A percentile compares a stretch with the other conserved stretches of the same genome.
Conservation (phyloP, 2,113 vertebrate genomes). For the Petromus typicus region DNA sequence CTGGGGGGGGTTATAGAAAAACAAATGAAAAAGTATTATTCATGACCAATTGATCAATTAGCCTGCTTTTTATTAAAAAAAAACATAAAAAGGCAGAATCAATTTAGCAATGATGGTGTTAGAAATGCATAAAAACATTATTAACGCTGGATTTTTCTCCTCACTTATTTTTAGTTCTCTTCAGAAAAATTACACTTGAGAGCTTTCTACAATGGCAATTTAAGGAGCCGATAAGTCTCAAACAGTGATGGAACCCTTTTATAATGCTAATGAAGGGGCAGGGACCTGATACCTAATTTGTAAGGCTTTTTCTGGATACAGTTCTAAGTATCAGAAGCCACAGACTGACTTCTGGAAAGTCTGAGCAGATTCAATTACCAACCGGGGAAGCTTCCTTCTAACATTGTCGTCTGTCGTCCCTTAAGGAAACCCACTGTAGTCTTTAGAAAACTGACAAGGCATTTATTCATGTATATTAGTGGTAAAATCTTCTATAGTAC, state of each 20-base stretch:
- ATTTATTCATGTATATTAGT: constrained; percentile 15
- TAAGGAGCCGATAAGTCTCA: background rate
- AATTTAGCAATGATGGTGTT: constrained; percentile 42
- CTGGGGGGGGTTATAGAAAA: constrained; percentile 27
- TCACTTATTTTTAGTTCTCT: constrained; percentile 68
- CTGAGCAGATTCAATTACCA: background rate
- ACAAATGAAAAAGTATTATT: constrained; percentile 62
- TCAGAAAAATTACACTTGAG: constrained; percentile 70
- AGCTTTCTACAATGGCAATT: constrained; percentile 33
- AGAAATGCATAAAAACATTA: constrained; percentile 48
- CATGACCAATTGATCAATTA: constrained; percentile 72
- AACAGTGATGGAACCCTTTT: background rate
- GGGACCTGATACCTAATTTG: background rate
- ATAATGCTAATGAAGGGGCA: constrained; percentile 23
- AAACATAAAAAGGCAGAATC: constrained; percentile 54
- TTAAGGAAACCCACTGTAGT: background rate
- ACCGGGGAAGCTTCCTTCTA: background rate
- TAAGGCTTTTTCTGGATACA: background rate
- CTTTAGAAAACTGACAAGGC: constrained; percentile 49
- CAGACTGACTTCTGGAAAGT: background rate
- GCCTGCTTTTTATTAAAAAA: constrained; percentile 70
- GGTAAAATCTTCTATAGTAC: background rate
- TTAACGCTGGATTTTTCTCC: constrained; percentile 11
- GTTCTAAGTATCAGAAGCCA: background rate
- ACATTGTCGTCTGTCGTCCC: background rate